Conservation (phyloP, 2,888 invertebrate genomes). For the Psylliodes chrysocephalus region DNA sequence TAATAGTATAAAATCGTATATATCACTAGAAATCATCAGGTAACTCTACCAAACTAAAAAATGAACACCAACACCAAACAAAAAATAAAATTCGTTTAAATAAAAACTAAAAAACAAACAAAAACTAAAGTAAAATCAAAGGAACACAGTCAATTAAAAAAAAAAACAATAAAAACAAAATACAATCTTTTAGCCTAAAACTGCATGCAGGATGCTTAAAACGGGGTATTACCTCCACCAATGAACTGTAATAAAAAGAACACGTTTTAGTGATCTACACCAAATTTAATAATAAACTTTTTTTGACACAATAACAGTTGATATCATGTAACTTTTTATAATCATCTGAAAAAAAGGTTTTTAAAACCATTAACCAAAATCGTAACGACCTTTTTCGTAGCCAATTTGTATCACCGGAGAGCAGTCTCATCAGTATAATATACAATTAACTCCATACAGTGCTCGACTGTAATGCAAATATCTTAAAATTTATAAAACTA, state of each 20-base stretch:
- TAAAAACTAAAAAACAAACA: conserved; percentile 8
- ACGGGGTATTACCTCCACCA: conserved; percentile 43
- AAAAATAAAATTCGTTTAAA: conserved; percentile 20
- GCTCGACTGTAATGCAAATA: conserved; percentile 43
- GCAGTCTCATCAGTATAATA: conserved; percentile 41
- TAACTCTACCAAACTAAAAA: conserved; percentile 20
- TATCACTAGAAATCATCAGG: conserved; percentile 1
- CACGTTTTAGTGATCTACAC: conserved; percentile 27
- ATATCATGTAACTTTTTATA: conserved; percentile 24
- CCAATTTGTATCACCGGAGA: conserved; percentile 44
- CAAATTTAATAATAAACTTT: conserved; percentile 38
- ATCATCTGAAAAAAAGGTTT: conserved; percentile 23
- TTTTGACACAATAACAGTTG: conserved; percentile 34
- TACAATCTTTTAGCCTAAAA: conserved; percentile 31
- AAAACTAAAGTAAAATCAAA: conserved; percentile 28
- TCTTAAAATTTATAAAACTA: conserved; percentile 50
- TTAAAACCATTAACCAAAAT: conserved; percentile 43
- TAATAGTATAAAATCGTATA: conserved; percentile 1
- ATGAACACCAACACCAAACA: conserved; percentile 20
- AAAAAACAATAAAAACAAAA: conserved; percentile 32
- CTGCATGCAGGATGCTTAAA: conserved; percentile 43
- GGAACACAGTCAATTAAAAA: conserved; percentile 31
- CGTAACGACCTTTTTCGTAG: conserved; percentile 46
- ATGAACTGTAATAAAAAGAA: conserved; percentile 45
- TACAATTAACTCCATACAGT: conserved; percentile 41